phyloP scores from a whole-genome alignment of 2,888 invertebrate species.

The Scotopteryx bipunctaria region DNA sequence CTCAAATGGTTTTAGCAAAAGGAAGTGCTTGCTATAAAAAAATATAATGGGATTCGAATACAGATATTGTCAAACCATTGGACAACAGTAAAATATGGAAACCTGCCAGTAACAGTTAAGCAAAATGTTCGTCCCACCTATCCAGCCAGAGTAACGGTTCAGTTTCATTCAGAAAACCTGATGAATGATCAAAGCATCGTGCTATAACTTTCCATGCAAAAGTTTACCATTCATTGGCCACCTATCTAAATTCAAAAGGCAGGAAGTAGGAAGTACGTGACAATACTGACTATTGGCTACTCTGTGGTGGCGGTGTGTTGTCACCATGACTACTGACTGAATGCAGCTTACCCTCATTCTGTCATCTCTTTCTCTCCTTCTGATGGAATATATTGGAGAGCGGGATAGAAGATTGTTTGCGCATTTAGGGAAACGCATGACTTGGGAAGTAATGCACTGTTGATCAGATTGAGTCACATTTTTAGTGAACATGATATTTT shows the following conservation, averaged over 20 bases:
- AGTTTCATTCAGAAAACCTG: slow-evolving; percentile 15
- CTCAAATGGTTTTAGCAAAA: neutral
- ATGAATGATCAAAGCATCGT: slow-evolving; percentile 19
- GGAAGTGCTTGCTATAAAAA: neutral
- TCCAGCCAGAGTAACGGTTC: neutral
- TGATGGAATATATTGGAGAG: slow-evolving; percentile 11
- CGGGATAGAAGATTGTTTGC: slow-evolving; percentile 19
- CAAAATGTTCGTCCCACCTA: neutral
- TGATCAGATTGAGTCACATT: neutral
- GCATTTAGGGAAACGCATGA: slow-evolving; percentile 25
- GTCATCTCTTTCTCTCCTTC: slow-evolving; percentile 13
- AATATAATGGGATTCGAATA: too few species aligned
- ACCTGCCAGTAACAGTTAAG: neutral
- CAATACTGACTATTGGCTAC: slow-evolving; percentile 28
- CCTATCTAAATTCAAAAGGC: slow-evolving; percentile 58
- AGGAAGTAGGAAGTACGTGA: slow-evolving; percentile 76
- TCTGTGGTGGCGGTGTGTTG: slow-evolving; percentile 40
- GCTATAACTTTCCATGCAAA: slow-evolving; percentile 45
- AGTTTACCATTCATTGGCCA: slow-evolving; percentile 50
- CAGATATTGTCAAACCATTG: too few species aligned
- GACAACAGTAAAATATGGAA: neutral
- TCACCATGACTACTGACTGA: slow-evolving; percentile 57
- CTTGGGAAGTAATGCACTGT: neutral
- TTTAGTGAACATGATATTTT: too few species aligned
- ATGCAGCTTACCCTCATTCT: slow-evolving; percentile 23